Conservation (phyloP, 2,113 vertebrate genomes). For the Corythoichthys haematopterus region DNA sequence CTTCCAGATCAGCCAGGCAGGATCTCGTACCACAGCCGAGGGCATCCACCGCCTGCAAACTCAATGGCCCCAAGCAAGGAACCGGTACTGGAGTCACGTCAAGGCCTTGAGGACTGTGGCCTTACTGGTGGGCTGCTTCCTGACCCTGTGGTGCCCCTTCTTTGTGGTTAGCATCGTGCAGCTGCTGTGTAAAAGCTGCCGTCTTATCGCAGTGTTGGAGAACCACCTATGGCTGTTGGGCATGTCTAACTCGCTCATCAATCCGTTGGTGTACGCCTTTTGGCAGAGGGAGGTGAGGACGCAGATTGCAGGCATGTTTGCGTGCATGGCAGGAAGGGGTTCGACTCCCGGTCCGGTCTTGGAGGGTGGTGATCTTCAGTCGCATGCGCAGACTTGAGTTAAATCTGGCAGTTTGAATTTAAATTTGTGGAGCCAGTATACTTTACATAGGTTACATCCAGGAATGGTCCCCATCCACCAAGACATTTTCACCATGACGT, state of each 20-base stretch:
- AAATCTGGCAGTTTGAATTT: background rate
- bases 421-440: background rate
- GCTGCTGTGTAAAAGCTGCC: conserved; percentile 69
- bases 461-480: background rate
- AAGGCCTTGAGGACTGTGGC: conserved; percentile 83
- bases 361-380: background rate
- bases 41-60: background rate
- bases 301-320: conserved; percentile 73
- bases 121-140: conserved; percentile 81
- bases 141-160: conserved; percentile 83
- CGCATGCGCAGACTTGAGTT: conserved; percentile 2
- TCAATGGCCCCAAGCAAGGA: conserved; percentile 19
- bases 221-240: conserved; percentile 84
- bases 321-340: conserved; percentile 43
- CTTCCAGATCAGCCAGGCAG: conserved; percentile 59
- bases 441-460: too few species aligned
- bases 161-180: conserved; percentile 78
- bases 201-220: conserved; percentile 73
- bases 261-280: conserved; percentile 85
- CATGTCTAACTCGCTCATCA: conserved; percentile 83
- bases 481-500: too few species aligned
- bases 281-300: conserved; percentile 82
- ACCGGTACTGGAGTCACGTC: conserved; percentile 66
- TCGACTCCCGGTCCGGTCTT: background rate
- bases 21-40: conserved; percentile 30